Percentiles rank a stretch among this genome's conserved stretches.
Conservation (phyloP, 2,797 vertebrate species). For the Liasis olivaceus region DNA sequence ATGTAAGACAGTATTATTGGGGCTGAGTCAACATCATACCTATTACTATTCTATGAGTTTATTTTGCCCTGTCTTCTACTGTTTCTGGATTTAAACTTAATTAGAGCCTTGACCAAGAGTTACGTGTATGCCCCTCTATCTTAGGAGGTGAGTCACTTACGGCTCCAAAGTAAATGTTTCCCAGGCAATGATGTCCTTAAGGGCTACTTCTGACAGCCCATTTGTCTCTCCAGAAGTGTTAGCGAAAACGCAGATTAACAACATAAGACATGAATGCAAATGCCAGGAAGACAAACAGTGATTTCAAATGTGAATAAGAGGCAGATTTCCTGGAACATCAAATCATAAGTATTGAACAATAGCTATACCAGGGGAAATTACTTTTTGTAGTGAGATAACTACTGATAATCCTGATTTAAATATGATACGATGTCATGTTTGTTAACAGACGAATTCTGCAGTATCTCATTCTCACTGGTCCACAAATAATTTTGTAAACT, state of each 20-base stretch:
- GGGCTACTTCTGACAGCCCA: not conserved
- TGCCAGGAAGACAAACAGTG: not conserved
- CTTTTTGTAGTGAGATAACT: not conserved
- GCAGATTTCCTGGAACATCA: not conserved
- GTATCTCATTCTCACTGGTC: not conserved
- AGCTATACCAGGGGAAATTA: not conserved
- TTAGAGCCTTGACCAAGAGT: not conserved
- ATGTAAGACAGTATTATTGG: not conserved
- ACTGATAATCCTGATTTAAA: not conserved
- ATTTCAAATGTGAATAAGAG: not conserved
- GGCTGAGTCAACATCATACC: not conserved
- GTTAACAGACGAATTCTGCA: not conserved
- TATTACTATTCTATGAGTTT: not conserved
- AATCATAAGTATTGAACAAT: not conserved
- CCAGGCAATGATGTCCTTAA: not conserved
- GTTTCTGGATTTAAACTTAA: not conserved
- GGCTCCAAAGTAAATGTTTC: not conserved
- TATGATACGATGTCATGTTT: not conserved
- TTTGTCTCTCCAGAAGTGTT: not conserved
- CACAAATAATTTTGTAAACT: not conserved
- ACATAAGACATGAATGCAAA: not conserved
- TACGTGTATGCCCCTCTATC: not conserved
- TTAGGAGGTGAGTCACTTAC: not conserved
- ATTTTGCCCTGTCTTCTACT: not conserved
- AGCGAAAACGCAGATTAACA: not conserved